Base-by-base conservation (phyloP, 2,113 vertebrate genomes). In the Tragelaphus buxtoni region DNA sequence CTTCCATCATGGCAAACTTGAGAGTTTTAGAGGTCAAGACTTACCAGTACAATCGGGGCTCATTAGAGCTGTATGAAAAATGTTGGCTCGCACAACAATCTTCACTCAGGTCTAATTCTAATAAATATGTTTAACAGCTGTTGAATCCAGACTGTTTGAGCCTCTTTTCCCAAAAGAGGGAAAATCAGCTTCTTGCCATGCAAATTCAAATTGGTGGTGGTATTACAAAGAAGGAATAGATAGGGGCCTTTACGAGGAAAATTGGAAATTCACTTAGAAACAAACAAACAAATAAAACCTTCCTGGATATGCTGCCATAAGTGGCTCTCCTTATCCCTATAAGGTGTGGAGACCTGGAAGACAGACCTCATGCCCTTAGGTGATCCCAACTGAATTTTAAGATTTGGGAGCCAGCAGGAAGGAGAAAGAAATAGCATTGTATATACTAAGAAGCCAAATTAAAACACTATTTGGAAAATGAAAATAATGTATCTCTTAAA, bases 101-200 rank as follows among this genome's bases (percentile, higher is more conserved):
- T 86, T 92, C 84, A 88, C 56, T 90, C 61, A 45, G 81, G 32
- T 86, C 84, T 97, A 69, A 92, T 92, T 92, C 88, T 96, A 92
- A 91, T 95, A 94, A 95, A 42, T 91, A 47, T 85, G 85, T 83
- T 97, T 85, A 97, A 97, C 90, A 97, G 95, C 96, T 96, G 96
- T 80, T 92, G 76, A 82, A 80, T 65, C 96, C 97, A 97, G 79
- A 88, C 80, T 82, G 11, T 53, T 63, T 4, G 95, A 56, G 84
- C 69, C 84, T 95, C 76, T 87, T 94, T 58, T 96, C 83, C 91
- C 95, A 61, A 72, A 28, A 63, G 55, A 94, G 90, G 88, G 58
- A 81, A 95, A 95, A 91, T 87, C 26, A 82, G 32, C 51, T 77
- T 55, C 81, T 51, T 85, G 45, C 49, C 63, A 81, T 30, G 13